Base-by-base conservation (phyloP, 1,140 invertebrate genomes). In the Ganaspis sp. region DNA sequence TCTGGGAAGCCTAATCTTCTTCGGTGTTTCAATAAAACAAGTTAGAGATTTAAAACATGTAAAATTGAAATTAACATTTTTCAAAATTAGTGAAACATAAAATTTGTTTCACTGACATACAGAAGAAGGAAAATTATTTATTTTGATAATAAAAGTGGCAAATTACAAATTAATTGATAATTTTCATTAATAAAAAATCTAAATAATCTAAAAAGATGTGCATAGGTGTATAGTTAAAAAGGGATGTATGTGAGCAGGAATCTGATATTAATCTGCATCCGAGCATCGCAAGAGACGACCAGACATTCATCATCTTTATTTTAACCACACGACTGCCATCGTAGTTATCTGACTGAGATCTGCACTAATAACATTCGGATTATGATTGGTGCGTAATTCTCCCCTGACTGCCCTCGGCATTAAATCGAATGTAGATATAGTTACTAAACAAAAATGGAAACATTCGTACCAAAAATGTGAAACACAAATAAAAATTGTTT, bases 261-360 rank as follows among this genome's bases (percentile, higher is more conserved):
- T 69, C 58, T 38, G 76, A 88, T 88, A 86, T 87, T 84, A 86
- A 88, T 88, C 86, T 86, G 81, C 86, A 86, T 87, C 86, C 85
- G 73, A 74, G 45, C 78, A 71, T 82, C 76, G 80, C 82, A 78
- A 81, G 84, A 83, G 82, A 84, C 81, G 81, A 76, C 76, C 74
- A 74, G 49, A 83, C 85, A 88, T 89, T 88, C 81, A 86, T 88
- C 87, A 89, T 87, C 86, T 87, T 88, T 88, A 86, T 88, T 87
- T 88, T 88, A 87, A 87, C 86, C 85, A 87, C 83, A 85, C 83
- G 84, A 88, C 81, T 81, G 81, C 45, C 74, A 58, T 71, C 70
- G 40, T 58, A 34, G 53, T 34, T 76, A 71, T 76, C 69, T 17
- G 74, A 71, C 74, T 84, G 80, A 75, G 85, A 88, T 88, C 86